These are phyloP conservation scores for Siderastrea siderea DNA, from an alignment of 92 coral and sea anemone genomes.

Conservation along the genomic window DNA sequence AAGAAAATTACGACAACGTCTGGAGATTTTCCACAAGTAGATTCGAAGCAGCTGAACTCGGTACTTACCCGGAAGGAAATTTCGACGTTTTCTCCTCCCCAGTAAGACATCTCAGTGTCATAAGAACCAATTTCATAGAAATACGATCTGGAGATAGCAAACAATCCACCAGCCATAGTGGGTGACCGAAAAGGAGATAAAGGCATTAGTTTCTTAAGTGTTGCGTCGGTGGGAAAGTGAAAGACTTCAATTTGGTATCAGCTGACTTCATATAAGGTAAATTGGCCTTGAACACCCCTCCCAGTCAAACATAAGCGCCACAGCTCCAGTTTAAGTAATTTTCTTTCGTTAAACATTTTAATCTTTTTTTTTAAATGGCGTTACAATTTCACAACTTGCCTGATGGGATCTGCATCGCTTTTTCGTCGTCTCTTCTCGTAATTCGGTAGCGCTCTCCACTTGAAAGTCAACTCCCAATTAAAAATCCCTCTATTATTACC, in stretches of 20 bases:
- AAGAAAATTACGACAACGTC: not conserved
- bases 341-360: too few relatives aligned
- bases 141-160: slow-evolving; percentile 90
- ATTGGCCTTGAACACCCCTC: too few relatives aligned
- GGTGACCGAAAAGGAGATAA: slow-evolving; percentile 77
- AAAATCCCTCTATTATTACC: slow-evolving; percentile 91
- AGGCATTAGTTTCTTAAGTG: not conserved
- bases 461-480: slow-evolving; percentile 98
- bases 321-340: too few relatives aligned
- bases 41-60: not conserved
- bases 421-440: slow-evolving; percentile 83
- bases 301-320: too few relatives aligned
- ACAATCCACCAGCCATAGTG: slow-evolving; percentile 98
- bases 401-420: slow-evolving; percentile 84
- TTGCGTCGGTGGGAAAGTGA: not conserved
- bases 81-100: slow-evolving; percentile 99
- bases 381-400: slow-evolving; percentile 42
- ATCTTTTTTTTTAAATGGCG: too few relatives aligned
- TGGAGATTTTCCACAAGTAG: not conserved
- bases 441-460: slow-evolving; percentile 94
- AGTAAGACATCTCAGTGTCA: slow-evolving; percentile 96
- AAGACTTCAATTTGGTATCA: too few relatives aligned
- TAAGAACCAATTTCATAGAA: slow-evolving; percentile 96
- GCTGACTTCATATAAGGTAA: too few relatives aligned
- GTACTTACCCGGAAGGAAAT: slow-evolving; percentile 94